Evolutionary conservation across 2,797 vertebrate genomes (phyloP), one percentile per base, ranked within the genome.

Genomic region (Poecilia picta): DNA sequence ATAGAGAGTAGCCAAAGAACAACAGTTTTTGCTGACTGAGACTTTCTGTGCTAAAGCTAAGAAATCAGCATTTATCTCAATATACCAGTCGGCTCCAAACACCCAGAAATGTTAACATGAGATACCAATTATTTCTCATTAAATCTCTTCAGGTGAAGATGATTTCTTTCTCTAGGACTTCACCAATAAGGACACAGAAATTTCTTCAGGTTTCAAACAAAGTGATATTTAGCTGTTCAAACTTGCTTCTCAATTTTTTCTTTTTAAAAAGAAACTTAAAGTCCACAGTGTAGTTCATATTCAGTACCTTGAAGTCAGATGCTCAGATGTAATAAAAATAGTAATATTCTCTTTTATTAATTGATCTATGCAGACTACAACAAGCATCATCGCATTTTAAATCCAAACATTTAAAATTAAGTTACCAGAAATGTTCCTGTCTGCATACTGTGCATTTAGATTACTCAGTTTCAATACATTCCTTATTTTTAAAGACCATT

Each of bases 161-260:
- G 75, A 83, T 62, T 73, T 10, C 20, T 3, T 25, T 53, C 20
- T 53, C 49, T 20, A 25, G 82, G 78, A 83, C 77, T 66, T 15
- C 18, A 41, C 46, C 73, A 83, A 80, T 74, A 53, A 77, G 23
- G 8, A 28, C 12, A 16, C 33, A 59, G 47, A 72, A 11, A 64
- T 57, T 73, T 39, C 51, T 55, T 75, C 39, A 68, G 76, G 64
- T 62, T 79, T 13, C 12, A 53, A 77, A 45, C 23, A 20, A 25
- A 36, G 68, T 39, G 55, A 76, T 76, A 3, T 57, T 59, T 16
- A n/a, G 13, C 7, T 25, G 25, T 43, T 45, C 33, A 23, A 23
- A 33, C 25, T 33, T 5, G 4, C 16, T 25, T 68, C 8, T 33
- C 59, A 66, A 39, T 39, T 39, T 39, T 23, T 8, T 8, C 8